These are phyloP conservation scores for Forficula auricularia DNA, from an alignment of 1,140 invertebrate genomes.

Conservation along the genomic window DNA sequence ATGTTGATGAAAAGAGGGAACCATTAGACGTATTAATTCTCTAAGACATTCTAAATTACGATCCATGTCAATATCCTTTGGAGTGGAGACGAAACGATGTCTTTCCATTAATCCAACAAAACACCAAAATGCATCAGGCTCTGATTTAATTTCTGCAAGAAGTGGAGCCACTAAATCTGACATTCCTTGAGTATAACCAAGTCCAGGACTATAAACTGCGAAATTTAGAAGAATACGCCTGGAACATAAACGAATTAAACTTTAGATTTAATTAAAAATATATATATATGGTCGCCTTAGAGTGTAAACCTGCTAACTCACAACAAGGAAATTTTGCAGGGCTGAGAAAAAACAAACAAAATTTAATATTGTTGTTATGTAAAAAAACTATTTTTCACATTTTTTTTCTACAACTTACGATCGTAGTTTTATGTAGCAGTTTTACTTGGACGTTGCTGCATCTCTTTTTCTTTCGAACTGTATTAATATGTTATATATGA, in stretches of 20 bases:
- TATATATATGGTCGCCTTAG: no score
- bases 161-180: conserved; percentile 79
- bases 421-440: no score
- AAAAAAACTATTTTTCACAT: no score
- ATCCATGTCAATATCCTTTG: conserved; percentile 86
- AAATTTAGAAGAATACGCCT: conserved; percentile 82
- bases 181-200: conserved; percentile 83
- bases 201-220: conserved; percentile 66
- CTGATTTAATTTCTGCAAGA: conserved; percentile 68
- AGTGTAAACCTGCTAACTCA: no score
- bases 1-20: conserved; percentile 73
- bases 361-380: no score
- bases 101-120: conserved; percentile 86
- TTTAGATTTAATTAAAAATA: no score
- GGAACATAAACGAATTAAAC: conserved; percentile 13
- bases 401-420: no score
- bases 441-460: no score
- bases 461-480: no score
- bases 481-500: no score
- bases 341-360: no score
- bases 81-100: conserved; percentile 77
- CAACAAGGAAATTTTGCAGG: no score
- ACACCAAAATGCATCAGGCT: conserved; percentile 84
- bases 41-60: conserved; percentile 63
- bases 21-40: conserved; percentile 71